Evolutionary conservation across 64 coral and sea anemone species (phyloP).

Genomic region (Cladopsammia gracilis): DNA sequence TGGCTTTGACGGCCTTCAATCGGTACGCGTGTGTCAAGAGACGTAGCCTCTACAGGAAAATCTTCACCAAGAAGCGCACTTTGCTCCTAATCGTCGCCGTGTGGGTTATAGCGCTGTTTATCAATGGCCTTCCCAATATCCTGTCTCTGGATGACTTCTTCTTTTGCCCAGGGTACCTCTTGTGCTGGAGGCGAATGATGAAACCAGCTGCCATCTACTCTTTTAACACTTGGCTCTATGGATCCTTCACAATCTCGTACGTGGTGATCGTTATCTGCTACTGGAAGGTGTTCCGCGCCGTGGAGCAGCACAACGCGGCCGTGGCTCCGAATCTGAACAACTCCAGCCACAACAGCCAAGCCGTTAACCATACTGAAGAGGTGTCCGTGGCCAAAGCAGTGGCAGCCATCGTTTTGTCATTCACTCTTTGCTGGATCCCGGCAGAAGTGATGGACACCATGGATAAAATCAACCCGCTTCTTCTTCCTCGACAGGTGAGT

Average conservation of each 20-base stretch:
- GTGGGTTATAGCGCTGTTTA: not conserved
- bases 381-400: constrained; percentile 37
- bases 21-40: constrained; percentile 42
- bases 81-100: not conserved
- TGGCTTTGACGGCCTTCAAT: constrained; percentile 64
- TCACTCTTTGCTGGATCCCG: constrained; percentile 33
- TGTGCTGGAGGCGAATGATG: constrained; percentile 47
- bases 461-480: constrained; percentile 45
- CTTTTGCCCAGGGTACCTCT: constrained; percentile 47
- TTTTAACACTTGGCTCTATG: constrained; percentile 50
- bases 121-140: constrained; percentile 22
- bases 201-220: constrained; percentile 6
- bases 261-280: constrained; percentile 25
- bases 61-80: constrained; percentile 29
- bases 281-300: constrained; percentile 41
- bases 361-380: not conserved
- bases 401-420: constrained; percentile 30
- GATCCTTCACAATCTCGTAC: constrained; percentile 33
- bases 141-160: constrained; percentile 39
- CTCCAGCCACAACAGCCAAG: not conserved
- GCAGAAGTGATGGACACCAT: constrained; percentile 50
- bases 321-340: not conserved
- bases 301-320: not conserved
- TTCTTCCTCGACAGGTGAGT: constrained; percentile 34
- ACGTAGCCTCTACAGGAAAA: constrained; percentile 20